Percentiles rank a stretch among this genome's conserved stretches.
Evolutionary conservation across 2,797 vertebrate species (phyloP).

Genomic region (Sebastes miniatus): DNA sequence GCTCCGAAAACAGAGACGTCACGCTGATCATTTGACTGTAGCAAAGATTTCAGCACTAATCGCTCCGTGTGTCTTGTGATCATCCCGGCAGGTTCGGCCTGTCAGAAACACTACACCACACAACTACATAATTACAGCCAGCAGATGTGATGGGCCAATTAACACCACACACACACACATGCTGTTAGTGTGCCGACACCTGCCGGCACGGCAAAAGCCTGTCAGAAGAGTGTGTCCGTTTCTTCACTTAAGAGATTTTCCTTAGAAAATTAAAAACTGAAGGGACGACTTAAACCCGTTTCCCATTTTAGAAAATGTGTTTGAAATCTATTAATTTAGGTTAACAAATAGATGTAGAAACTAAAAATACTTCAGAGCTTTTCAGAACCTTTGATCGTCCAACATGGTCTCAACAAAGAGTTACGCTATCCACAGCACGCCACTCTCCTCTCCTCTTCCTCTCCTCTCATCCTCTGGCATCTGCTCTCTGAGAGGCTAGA

Average conservation of each 20-base stretch:
- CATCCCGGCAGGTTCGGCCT: not conserved
- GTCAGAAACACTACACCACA: not conserved
- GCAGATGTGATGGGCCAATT: constrained; percentile 39
- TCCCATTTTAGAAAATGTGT: not conserved
- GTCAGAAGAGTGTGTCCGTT: not conserved
- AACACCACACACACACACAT: constrained; percentile 4
- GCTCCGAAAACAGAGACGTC: not conserved
- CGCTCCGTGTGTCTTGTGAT: not conserved
- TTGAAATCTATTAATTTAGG: not conserved
- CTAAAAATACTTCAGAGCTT: not conserved
- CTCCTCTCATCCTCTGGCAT: not conserved
- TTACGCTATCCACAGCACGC: not conserved
- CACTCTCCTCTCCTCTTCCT: no score
- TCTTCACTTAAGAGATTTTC: not conserved
- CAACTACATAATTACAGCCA: constrained; percentile 19
- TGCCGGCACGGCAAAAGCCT: not conserved
- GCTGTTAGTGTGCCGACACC: not conserved
- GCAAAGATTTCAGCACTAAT: not conserved
- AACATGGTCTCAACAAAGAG: not conserved
- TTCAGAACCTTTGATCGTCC: not conserved
- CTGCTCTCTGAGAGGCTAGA: not conserved
- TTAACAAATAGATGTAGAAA: not conserved
- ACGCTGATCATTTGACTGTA: not conserved
- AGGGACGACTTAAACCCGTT: not conserved
- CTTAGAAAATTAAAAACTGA: not conserved